phyloP scores from a whole-genome alignment of 2,888 invertebrate genomes.

The Xylota segnis region DNA sequence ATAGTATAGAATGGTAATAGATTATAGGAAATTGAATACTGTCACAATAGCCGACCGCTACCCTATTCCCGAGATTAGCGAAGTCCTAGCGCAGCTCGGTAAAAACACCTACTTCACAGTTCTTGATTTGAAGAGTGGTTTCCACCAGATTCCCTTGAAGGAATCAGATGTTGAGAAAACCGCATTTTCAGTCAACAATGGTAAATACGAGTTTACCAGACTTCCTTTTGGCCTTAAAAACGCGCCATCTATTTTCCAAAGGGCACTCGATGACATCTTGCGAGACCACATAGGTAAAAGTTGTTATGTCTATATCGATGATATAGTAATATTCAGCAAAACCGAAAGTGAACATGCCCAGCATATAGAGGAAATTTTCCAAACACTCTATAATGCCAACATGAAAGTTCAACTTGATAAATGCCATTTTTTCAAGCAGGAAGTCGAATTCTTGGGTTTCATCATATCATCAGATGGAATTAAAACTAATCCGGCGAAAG shows the following conservation, averaged over 20 bases:
- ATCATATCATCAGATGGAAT: too few species aligned
- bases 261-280: background rate
- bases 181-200: slow-evolving; percentile 15
- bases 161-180: slow-evolving; percentile 49
- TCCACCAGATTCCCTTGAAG: slow-evolving; percentile 57
- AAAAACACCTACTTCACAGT: slow-evolving; percentile 18
- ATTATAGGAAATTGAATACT: slow-evolving; percentile 56
- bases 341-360: background rate
- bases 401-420: background rate
- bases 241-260: too few species aligned
- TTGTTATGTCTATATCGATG: background rate
- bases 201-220: background rate
- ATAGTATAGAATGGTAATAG: slow-evolving; percentile 53
- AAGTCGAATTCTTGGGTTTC: background rate
- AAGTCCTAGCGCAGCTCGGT: slow-evolving; percentile 22
- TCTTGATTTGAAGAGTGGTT: slow-evolving; percentile 39
- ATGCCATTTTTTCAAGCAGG: background rate
- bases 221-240: background rate
- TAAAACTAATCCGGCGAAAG: background rate
- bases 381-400: background rate
- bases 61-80: slow-evolving; percentile 58
- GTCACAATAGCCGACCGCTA: slow-evolving; percentile 51
- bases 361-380: background rate
- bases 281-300: background rate
- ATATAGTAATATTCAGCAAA: background rate